phyloP scores from a whole-genome alignment of 1,140 invertebrate genomes.

The Aphaenogaster rudis region DNA sequence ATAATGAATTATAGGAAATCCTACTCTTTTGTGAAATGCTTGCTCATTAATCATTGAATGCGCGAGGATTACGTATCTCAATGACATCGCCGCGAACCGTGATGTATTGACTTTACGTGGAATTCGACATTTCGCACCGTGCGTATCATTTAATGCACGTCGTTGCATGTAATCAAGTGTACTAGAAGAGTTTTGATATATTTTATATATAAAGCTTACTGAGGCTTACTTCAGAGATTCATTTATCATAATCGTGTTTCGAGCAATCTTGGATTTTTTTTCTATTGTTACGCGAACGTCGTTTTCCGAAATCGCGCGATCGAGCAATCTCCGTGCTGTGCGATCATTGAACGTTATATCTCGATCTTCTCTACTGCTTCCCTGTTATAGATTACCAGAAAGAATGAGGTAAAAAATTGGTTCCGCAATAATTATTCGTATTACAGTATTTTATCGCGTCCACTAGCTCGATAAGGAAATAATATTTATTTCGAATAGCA shows the following conservation, averaged over 20 bases:
- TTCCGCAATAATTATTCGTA: slow-evolving; percentile 71
- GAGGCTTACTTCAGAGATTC: slow-evolving; percentile 18
- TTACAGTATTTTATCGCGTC: slow-evolving; percentile 73
- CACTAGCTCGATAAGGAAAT: slow-evolving; percentile 76
- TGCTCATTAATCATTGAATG: slow-evolving; percentile 55
- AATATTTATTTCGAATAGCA: slow-evolving; percentile 77
- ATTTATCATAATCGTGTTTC: slow-evolving; percentile 28
- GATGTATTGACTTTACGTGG: slow-evolving; percentile 25
- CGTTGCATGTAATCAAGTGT: slow-evolving; percentile 38
- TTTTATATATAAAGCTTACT: slow-evolving; percentile 36
- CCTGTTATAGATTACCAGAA: not conserved
- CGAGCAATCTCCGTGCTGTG: slow-evolving; percentile 1
- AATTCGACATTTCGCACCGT: not conserved
- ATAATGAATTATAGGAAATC: slow-evolving; percentile 41
- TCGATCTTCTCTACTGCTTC: not conserved
- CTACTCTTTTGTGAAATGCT: slow-evolving; percentile 48
- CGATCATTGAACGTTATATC: slow-evolving; percentile 37
- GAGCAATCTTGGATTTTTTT: slow-evolving; percentile 4
- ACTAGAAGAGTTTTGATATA: slow-evolving; percentile 47
- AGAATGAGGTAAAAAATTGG: not conserved
- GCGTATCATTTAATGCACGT: slow-evolving; percentile 8
- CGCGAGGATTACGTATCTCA: slow-evolving; percentile 22
- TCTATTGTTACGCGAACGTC: slow-evolving; percentile 11
- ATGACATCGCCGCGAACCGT: not conserved
- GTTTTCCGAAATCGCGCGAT: slow-evolving; percentile 10